Conservation (phyloP, 2,888 invertebrate genomes). For the Cremastobaeus sp. region DNA sequence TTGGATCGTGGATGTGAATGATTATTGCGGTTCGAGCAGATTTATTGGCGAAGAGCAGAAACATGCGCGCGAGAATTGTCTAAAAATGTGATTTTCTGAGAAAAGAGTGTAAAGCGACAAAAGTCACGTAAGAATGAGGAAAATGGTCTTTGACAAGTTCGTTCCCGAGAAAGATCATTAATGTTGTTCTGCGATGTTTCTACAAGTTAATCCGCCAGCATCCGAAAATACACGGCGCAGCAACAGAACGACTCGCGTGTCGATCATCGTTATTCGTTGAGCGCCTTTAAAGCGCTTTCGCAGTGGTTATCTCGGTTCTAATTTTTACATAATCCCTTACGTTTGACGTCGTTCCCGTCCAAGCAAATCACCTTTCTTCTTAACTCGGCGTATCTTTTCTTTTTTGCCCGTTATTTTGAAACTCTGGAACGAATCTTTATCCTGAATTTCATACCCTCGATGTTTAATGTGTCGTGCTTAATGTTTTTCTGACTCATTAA, state of each 20-base stretch:
- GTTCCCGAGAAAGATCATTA: constrained; percentile 27
- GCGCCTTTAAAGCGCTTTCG: constrained; percentile 35
- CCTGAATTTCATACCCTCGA: constrained; percentile 6
- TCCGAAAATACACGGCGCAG: constrained; percentile 40
- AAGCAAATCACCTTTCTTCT: constrained; percentile 48
- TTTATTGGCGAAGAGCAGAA: no score
- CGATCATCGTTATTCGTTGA: constrained; percentile 54
- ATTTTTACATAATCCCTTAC: constrained; percentile 50
- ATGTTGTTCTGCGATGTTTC: constrained; percentile 36
- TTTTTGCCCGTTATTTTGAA: constrained; percentile 33
- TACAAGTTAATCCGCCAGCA: constrained; percentile 46
- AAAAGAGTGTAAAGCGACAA: constrained; percentile 11
- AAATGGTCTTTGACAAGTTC: constrained; percentile 31
- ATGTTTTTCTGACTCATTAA: constrained; percentile 9
- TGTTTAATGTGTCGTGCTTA: constrained; percentile 9
- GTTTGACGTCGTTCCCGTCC: constrained; percentile 40
- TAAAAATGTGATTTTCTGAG: constrained; percentile 36
- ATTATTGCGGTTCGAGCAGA: no score
- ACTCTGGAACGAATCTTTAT: constrained; percentile 32
- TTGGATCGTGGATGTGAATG: no score
- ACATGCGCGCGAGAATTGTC: constrained; percentile 8
- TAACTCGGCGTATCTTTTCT: constrained; percentile 29
- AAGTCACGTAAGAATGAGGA: constrained; percentile 40
- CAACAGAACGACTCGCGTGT: constrained; percentile 43
- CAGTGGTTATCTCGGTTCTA: constrained; percentile 27